A percentile compares a stretch with the other conserved stretches of the same genome.
These are phyloP conservation scores for Phyllostomus hastatus DNA, from an alignment of 2,113 vertebrate species.

Conservation along the genomic window DNA sequence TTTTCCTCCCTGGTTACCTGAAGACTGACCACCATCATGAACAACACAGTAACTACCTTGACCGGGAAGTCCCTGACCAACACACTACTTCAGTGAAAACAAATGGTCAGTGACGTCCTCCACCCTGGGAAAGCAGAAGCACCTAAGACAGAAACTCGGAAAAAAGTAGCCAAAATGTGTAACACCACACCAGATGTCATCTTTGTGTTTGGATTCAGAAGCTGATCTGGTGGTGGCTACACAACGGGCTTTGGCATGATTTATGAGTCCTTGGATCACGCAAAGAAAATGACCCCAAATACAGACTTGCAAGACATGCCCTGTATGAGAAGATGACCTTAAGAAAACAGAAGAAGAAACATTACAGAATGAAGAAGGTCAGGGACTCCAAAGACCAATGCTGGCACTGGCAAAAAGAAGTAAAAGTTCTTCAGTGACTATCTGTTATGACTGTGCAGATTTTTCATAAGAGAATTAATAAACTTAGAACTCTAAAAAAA, in stretches of 20 bases:
- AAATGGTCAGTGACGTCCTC: neutral
- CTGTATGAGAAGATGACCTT: neutral
- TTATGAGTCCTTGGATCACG: neutral
- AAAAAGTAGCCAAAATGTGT: neutral
- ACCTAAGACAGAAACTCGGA: neutral
- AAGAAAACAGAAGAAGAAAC: neutral
- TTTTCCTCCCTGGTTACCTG: neutral
- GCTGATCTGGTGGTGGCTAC: neutral
- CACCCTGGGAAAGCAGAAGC: neutral
- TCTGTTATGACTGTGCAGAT: neutral
- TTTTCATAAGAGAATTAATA: neutral
- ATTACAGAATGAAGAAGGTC: neutral
- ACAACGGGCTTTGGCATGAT: neutral
- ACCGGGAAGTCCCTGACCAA: neutral
- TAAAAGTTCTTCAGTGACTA: neutral
- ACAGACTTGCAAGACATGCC: neutral
- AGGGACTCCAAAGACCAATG: neutral
- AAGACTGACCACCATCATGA: neutral
- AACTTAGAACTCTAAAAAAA: neutral
- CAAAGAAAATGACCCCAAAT: neutral
- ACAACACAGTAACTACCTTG: neutral
- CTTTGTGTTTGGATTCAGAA: neutral
- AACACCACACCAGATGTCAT: neutral
- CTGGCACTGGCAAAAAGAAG: neutral
- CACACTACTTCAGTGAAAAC: neutral